Conservation (phyloP, 2,888 invertebrate genomes). For the Zygothrica quintamaculata region DNA sequence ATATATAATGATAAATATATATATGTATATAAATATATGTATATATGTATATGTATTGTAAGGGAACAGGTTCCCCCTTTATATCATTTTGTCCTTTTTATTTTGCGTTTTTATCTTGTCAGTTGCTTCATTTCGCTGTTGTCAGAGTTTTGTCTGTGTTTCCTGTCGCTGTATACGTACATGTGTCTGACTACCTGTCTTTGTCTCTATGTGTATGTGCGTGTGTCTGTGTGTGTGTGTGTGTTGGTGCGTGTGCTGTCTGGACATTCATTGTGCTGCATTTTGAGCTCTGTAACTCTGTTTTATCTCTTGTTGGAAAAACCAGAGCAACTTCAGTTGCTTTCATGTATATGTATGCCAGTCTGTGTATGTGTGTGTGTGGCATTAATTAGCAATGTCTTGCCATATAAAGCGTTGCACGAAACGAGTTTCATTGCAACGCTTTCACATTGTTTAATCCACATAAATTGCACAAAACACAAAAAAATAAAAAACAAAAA, state of each 20-base stretch:
- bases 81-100: slow-evolving; percentile 44
- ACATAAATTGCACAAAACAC: slow-evolving; percentile 22
- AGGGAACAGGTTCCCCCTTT: slow-evolving; percentile 57
- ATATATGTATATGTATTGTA: too few relatives aligned
- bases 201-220: slow-evolving; percentile 3
- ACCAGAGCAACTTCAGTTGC: slow-evolving; percentile 47
- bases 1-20: too few relatives aligned
- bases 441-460: slow-evolving; percentile 62
- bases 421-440: slow-evolving; percentile 58
- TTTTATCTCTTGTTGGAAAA: slow-evolving; percentile 39
- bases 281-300: slow-evolving; percentile 22
- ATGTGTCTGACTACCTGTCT: too few relatives aligned
- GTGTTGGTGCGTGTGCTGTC: slow-evolving; percentile 29
- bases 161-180: slow-evolving; percentile 41
- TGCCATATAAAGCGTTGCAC: slow-evolving; percentile 47
- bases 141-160: slow-evolving; percentile 26
- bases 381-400: slow-evolving; percentile 62
- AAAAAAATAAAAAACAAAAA: neutral
- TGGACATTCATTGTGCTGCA: slow-evolving; percentile 46
- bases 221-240: neutral
- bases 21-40: too few relatives aligned
- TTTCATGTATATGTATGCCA: slow-evolving; percentile 5
- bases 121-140: slow-evolving; percentile 18
- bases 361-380: slow-evolving; percentile 23
- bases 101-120: slow-evolving; percentile 56